Base-by-base conservation (phyloP, 2,888 invertebrate genomes). In the Carcina quercana region DNA sequence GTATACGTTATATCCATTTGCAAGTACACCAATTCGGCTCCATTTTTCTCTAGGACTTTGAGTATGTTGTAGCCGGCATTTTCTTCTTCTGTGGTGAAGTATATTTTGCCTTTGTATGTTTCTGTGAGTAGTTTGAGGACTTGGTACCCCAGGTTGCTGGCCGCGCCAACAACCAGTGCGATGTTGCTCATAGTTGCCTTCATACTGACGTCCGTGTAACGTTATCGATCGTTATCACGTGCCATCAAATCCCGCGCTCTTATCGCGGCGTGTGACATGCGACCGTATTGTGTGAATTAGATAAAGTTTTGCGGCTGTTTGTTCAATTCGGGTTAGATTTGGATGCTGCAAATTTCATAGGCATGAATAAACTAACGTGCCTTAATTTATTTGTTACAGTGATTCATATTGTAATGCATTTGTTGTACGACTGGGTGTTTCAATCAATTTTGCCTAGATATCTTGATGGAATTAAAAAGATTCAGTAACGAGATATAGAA, bases 1-100 rank as follows among this genome's bases (percentile, higher is more conserved):
- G 78, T 80, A 22, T 78, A 78, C 0, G 79, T 79, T n/a, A 82
- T 55, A 32, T 82, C 82, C 68, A 83, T 71, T 46, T 66, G 66
- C 19, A 73, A 48, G 40, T 64, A 74, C 32, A 70, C 57, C 5
- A 79, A 43, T 21, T 74, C 58, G 5, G 50, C 32, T 13, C 47
- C 58, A 6, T 58, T 50, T 32, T 47, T 59, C 32, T 68, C 58
- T 3, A 83, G 38, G 14, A 58, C 62, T 32, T 73, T 67, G n/a
- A 65, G 59, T 30, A 82, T 69, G 19, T 67, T 70, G 50, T 59
- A 73, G 3, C 83, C 80, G 1, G 51, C 50, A 0, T 67, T 50
- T 32, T 75, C 72, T 20, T 80, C 76, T 53, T 82, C 80, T 1
- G 79, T 63, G 0, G 82, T 83, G 46, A 75, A 82, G 50, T 82